These are phyloP conservation scores for Lepeophtheirus salmonis DNA, from an alignment of 1,140 invertebrate species.

Conservation along the genomic window DNA sequence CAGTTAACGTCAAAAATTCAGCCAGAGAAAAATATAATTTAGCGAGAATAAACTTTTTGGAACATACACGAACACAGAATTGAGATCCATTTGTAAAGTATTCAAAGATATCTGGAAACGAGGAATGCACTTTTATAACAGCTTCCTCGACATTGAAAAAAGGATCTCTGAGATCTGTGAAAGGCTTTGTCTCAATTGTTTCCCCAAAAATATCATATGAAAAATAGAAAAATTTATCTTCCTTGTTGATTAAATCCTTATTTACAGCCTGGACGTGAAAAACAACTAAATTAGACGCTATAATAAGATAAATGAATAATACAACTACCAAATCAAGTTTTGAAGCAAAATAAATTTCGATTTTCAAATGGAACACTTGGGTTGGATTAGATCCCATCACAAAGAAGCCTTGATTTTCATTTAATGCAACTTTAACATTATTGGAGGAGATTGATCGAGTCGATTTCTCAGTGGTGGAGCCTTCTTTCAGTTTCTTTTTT, in stretches of 20 bases:
- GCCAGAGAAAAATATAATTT: not conserved
- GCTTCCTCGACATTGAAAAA: conserved; percentile 1
- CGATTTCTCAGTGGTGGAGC: not conserved
- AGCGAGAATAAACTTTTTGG: not conserved
- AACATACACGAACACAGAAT: not conserved
- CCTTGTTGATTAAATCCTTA: not conserved
- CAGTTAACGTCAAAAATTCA: not conserved
- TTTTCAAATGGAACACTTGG: not conserved
- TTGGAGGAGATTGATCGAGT: too few relatives aligned
- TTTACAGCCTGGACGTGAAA: not conserved
- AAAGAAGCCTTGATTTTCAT: not conserved
- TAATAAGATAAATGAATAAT: too few relatives aligned
- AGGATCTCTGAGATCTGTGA: conserved; percentile 18
- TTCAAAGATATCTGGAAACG: not conserved
- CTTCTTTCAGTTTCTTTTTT: not conserved
- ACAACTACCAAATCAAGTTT: not conserved
- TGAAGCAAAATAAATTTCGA: not conserved
- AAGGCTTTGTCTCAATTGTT: not conserved
- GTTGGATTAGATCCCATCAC: not conserved
- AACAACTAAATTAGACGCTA: too few relatives aligned
- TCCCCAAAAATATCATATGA: not conserved
- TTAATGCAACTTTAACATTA: not conserved
- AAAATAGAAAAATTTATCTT: not conserved
- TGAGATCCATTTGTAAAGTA: not conserved
- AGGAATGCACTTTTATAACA: not conserved